Conservation (phyloP, 1,140 invertebrate species). For the Drosophila rufa region DNA sequence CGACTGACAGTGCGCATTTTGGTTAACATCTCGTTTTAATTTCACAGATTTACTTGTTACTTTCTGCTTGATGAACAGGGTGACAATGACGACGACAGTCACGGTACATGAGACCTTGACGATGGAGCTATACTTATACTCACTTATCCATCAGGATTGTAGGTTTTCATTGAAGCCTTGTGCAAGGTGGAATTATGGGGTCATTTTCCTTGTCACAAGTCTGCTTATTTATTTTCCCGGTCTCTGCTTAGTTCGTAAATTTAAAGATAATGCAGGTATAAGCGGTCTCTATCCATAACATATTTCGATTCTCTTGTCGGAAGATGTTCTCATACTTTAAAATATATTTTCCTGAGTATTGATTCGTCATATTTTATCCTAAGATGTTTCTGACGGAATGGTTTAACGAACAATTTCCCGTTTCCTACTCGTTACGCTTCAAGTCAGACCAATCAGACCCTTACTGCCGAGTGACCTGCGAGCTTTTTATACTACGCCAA, state of each 20-base stretch:
- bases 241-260: too few species aligned
- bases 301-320: neutral
- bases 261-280: too few species aligned
- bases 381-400: constrained; percentile 9
- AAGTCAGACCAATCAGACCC: constrained; percentile 24
- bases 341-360: neutral
- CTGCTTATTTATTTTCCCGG: too few species aligned
- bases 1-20: constrained; percentile 15
- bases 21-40: constrained; percentile 75
- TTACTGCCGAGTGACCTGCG: constrained; percentile 6
- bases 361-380: neutral
- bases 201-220: too few species aligned
- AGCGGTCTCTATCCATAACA: too few species aligned
- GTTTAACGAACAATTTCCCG: constrained; percentile 73
- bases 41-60: constrained; percentile 72
- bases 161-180: neutral
- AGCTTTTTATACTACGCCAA: neutral
- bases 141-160: neutral
- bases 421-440: constrained; percentile 61
- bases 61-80: constrained; percentile 11
- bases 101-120: constrained; percentile 11
- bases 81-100: constrained; percentile 13
- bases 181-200: too few species aligned
- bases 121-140: too few species aligned
- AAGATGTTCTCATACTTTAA: neutral